These are phyloP conservation scores for Echeneis naucrates DNA, from an alignment of 2,797 vertebrate genomes.

Conservation along the genomic window DNA sequence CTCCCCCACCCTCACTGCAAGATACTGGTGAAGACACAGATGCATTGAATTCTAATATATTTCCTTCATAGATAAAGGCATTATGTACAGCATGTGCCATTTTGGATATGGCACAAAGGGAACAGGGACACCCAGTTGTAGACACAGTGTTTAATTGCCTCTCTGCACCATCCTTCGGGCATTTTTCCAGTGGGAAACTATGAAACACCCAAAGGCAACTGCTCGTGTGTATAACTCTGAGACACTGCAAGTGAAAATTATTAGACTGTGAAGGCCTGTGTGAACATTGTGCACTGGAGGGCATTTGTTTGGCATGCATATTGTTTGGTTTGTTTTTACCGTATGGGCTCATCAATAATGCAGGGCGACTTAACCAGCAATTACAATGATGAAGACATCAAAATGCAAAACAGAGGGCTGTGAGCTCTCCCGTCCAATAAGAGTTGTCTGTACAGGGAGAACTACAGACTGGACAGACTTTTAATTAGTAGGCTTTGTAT, in stretches of 20 bases:
- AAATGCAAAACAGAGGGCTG: constrained; percentile 73
- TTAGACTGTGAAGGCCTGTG: constrained; percentile 63
- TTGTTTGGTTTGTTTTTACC: constrained; percentile 75
- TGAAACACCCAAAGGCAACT: constrained; percentile 68
- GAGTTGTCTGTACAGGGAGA: constrained; percentile 65
- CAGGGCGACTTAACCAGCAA: constrained; percentile 71
- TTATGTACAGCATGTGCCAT: constrained; percentile 48
- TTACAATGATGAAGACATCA: constrained; percentile 83
- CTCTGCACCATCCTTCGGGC: constrained; percentile 57
- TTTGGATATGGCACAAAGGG: constrained; percentile 43
- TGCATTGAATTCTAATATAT: constrained; percentile 18
- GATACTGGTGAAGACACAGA: neutral
- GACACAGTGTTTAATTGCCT: constrained; percentile 68
- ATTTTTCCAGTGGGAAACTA: constrained; percentile 59
- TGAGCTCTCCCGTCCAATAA: constrained; percentile 68
- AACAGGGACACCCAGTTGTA: constrained; percentile 48
- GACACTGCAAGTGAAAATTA: constrained; percentile 65
- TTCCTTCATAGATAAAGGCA: constrained; percentile 28
- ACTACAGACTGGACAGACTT: constrained; percentile 77
- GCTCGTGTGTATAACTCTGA: constrained; percentile 63
- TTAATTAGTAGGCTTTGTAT: constrained; percentile 82
- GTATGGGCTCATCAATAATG: constrained; percentile 78
- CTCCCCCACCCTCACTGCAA: neutral
- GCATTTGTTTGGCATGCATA: constrained; percentile 77
- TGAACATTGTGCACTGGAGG: constrained; percentile 62